Base-by-base conservation (phyloP, 2,113 vertebrate genomes). In the Neofelis nebulosa region DNA sequence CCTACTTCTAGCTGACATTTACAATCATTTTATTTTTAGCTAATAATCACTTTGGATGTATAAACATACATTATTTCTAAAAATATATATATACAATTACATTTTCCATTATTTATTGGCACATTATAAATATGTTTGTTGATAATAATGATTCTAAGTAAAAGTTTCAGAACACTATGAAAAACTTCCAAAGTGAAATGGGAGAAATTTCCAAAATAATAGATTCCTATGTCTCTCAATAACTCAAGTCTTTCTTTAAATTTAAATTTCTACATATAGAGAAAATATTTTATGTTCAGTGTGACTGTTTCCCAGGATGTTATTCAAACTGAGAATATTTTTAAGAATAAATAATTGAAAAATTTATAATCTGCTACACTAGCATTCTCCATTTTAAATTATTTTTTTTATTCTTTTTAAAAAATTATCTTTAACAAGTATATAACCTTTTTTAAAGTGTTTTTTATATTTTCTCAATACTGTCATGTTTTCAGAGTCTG, bases 1-100 rank as follows among this genome's bases (percentile, higher is more conserved):
- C 18, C 94, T 97, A 31, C 55, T 93, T 97, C 61, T 41, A 91
- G n/a, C 29, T 96, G 63, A 89, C 38, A 94, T 16, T 50, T 95
- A 13, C 4, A 90, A 89, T 97, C 50, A 81, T 65, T 76, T 91
- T 55, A 52, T 94, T 98, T 41, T 82, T 38, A 96, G 92, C 21
- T 93, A 92, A 92, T 48, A 31, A 10, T 83, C 9, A 95, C 29
- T 45, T 74, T 27, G 65, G 10, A 66, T 50, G 83, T 96, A 84
- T 11, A 91, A 96, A 78, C 89, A 19, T 8, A 50, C 4, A 91
- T 14, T 95, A 73, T 79, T 97, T 95, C 71, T 76, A 86, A 81
- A 63, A 97, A 91, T 45, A 45, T 45, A 45, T 45, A 82, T 50
- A 82, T 80, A 57, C 21, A 98, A 69, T 79, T 89, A 19, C 74